phyloP scores from a whole-genome alignment of 2,797 vertebrate species.

The Thaleichthys pacificus region DNA sequence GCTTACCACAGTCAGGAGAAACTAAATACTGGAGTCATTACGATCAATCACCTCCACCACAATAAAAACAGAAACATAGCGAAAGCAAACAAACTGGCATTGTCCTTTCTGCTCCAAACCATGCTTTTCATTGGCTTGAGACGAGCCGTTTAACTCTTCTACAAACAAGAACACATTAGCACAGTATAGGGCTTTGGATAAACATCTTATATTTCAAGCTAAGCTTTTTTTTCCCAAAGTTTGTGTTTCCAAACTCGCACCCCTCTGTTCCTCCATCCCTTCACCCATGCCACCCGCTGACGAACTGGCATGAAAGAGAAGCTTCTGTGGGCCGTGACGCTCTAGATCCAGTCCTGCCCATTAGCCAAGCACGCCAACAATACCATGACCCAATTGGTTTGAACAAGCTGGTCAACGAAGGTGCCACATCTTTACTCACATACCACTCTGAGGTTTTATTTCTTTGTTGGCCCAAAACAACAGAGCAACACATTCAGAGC shows the following conservation, averaged over 20 bases:
- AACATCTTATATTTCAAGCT: no score
- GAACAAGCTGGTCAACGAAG: constrained; percentile 60
- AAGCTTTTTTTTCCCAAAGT: no score
- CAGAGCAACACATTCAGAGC: constrained; percentile 51
- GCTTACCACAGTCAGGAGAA: constrained; percentile 52
- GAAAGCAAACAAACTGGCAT: constrained; percentile 18
- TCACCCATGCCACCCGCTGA: constrained; percentile 31
- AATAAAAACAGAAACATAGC: constrained; percentile 53
- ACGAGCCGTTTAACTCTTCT: neutral
- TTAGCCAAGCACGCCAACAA: constrained; percentile 31
- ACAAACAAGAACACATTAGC: neutral
- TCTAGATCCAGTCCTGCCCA: constrained; percentile 1
- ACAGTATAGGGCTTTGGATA: neutral
- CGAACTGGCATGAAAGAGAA: constrained; percentile 42
- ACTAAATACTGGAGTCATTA: constrained; percentile 52
- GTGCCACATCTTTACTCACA: constrained; percentile 39
- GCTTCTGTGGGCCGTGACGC: constrained; percentile 36
- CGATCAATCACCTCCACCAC: constrained; percentile 56
- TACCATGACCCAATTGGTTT: constrained; percentile 55
- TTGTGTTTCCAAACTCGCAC: neutral
- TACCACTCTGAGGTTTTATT: constrained; percentile 52
- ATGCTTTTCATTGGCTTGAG: neutral
- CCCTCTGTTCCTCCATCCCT: neutral
- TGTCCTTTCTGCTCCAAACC: neutral
- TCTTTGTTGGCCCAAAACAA: constrained; percentile 62